phyloP scores from a whole-genome alignment of 2,888 invertebrate genomes.

The Ecliptopera silaceata region DNA sequence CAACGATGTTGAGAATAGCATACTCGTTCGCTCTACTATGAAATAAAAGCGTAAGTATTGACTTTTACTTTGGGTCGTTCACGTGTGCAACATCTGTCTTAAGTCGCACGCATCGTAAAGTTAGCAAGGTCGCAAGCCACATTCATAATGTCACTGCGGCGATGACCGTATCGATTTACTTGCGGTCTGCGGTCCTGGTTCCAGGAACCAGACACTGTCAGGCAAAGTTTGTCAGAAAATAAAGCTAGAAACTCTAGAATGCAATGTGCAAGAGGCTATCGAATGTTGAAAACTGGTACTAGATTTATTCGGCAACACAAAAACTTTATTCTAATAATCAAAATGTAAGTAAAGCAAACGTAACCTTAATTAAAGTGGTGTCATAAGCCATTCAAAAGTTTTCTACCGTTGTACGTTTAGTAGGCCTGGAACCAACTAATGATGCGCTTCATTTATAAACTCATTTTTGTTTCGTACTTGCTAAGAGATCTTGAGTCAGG shows the following conservation, averaged over 20 bases:
- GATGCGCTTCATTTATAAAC: conserved; percentile 26
- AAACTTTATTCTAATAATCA: no score
- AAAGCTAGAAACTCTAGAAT: conserved; percentile 2
- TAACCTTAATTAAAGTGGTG: conserved; percentile 3
- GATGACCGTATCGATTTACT: conserved; percentile 36
- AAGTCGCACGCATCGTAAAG: conserved; percentile 6
- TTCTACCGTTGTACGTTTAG: conserved; percentile 6
- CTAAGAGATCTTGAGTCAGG: neutral
- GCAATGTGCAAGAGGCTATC: neutral
- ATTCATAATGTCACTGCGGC: conserved; percentile 36
- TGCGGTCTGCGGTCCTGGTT: conserved; percentile 36
- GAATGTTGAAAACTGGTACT: neutral
- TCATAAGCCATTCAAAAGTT: conserved; percentile 29
- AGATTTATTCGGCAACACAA: neutral
- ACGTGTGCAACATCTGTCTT: conserved; percentile 12
- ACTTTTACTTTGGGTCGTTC: neutral
- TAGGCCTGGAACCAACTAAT: conserved; percentile 26
- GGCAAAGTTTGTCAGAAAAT: conserved; percentile 2
- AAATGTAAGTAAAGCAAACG: no score
- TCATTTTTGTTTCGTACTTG: conserved; percentile 16
- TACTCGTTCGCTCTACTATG: no score
- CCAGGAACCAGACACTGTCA: conserved; percentile 22
- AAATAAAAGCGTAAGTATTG: no score
- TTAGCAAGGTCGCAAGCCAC: conserved; percentile 28
- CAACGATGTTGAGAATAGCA: no score